These are phyloP conservation scores for Neodiprion fabricii DNA, from an alignment of 1,140 invertebrate genomes.

Conservation along the genomic window DNA sequence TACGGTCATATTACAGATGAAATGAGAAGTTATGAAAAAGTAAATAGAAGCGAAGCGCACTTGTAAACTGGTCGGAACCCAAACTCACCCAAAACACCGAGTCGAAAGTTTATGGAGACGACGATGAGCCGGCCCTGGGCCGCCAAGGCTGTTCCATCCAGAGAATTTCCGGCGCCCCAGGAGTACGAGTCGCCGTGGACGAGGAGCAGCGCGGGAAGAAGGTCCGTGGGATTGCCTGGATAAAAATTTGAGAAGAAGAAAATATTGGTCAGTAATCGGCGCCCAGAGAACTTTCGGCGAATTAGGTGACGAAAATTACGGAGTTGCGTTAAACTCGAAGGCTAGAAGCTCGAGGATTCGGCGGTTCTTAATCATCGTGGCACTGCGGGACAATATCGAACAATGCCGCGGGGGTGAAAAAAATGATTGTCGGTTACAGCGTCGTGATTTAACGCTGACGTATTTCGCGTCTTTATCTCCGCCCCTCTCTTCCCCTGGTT, in stretches of 20 bases:
- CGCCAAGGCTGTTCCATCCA: slow-evolving; percentile 91
- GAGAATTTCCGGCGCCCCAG: slow-evolving; percentile 93
- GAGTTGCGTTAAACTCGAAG: not conserved
- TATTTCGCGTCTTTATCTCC: not conserved
- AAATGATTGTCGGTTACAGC: no score
- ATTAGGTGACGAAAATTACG: not conserved
- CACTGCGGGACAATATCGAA: not conserved
- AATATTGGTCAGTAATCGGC: not conserved
- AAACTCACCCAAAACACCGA: slow-evolving; percentile 91
- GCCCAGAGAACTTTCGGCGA: no score
- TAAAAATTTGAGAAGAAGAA: slow-evolving; percentile 9
- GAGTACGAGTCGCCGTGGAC: slow-evolving; percentile 95
- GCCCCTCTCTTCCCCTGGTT: not conserved
- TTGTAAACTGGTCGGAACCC: no score
- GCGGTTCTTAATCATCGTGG: not conserved
- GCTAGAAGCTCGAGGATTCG: not conserved
- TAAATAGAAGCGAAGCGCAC: no score
- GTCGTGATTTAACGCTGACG: no score
- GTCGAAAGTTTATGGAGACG: slow-evolving; percentile 96
- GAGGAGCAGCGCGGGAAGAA: slow-evolving; percentile 81
- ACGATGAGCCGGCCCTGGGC: slow-evolving; percentile 92
- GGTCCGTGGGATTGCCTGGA: slow-evolving; percentile 55
- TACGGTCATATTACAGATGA: no score
- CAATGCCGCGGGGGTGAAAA: not conserved
- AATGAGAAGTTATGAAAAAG: no score